Percentiles rank a stretch among this genome's conserved stretches.
These are phyloP conservation scores for Drosophila kanekoi DNA, from an alignment of 2,888 invertebrate genomes.

Conservation along the genomic window DNA sequence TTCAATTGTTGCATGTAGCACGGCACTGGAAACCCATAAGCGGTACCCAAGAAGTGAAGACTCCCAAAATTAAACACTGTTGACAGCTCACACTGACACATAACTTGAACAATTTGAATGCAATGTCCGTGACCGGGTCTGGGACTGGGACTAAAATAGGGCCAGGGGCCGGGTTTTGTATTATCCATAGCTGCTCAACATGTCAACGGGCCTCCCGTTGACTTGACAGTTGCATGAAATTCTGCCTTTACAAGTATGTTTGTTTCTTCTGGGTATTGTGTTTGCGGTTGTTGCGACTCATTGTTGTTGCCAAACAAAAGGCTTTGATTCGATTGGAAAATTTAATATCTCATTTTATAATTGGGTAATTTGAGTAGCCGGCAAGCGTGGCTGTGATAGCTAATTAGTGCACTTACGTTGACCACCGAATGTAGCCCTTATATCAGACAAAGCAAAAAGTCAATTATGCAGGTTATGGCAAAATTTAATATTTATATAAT, in stretches of 20 bases:
- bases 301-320: slow-evolving; percentile 65
- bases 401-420: slow-evolving; percentile 50
- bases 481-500: too few species aligned
- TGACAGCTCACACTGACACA: slow-evolving; percentile 79
- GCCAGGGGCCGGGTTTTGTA: slow-evolving; percentile 16
- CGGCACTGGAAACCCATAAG: slow-evolving; percentile 43
- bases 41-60: slow-evolving; percentile 41
- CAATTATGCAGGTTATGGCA: not conserved
- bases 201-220: slow-evolving; percentile 63
- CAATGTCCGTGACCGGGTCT: slow-evolving; percentile 45
- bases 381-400: slow-evolving; percentile 54
- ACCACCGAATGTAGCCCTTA: not conserved
- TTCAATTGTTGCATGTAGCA: slow-evolving; percentile 69
- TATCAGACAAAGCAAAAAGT: not conserved
- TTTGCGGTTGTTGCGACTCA: slow-evolving; percentile 51
- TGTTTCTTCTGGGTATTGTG: slow-evolving; percentile 39
- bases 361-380: slow-evolving; percentile 74
- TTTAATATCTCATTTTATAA: slow-evolving; percentile 58
- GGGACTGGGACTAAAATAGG: not conserved
- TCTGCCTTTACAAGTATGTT: slow-evolving; percentile 24
- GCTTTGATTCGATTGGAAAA: slow-evolving; percentile 38
- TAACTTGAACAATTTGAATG: slow-evolving; percentile 66
- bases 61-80: slow-evolving; percentile 78
- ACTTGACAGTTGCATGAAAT: slow-evolving; percentile 78
- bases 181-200: slow-evolving; percentile 54